Evolutionary conservation across 2,888 invertebrate genomes (phyloP).

Genomic region (Empis stercorea): DNA sequence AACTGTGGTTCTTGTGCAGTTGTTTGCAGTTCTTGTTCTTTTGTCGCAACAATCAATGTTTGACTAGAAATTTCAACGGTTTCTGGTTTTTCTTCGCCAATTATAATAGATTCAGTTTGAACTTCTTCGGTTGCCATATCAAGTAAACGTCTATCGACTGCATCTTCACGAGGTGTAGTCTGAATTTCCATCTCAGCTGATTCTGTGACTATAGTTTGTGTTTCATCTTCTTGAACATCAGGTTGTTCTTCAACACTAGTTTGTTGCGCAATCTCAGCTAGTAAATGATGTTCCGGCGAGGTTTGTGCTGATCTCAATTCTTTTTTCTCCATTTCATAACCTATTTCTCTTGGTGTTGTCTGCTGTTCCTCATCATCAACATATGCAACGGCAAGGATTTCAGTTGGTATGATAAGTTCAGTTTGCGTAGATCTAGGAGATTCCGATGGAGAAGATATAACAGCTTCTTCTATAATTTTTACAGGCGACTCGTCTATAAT

Average conservation of each 20-base stretch:
- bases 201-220: slow-evolving; percentile 28
- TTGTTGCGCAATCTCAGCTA: slow-evolving; percentile 26
- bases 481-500: slow-evolving; percentile 44
- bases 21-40: slow-evolving; percentile 32
- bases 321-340: slow-evolving; percentile 28
- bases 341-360: slow-evolving; percentile 40
- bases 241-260: slow-evolving; percentile 23
- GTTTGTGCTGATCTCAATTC: slow-evolving; percentile 40
- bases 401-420: slow-evolving; percentile 37
- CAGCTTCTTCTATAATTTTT: slow-evolving; percentile 52
- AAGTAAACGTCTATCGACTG: slow-evolving; percentile 22
- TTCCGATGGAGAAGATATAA: slow-evolving; percentile 43
- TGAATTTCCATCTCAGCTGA: slow-evolving; percentile 32
- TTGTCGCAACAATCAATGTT: slow-evolving; percentile 23
- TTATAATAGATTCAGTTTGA: slow-evolving; percentile 35
- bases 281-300: slow-evolving; percentile 25
- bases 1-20: slow-evolving; percentile 19
- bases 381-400: slow-evolving; percentile 33
- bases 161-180: slow-evolving; percentile 21
- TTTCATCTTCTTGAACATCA: slow-evolving; percentile 26
- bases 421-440: slow-evolving; percentile 43
- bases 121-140: slow-evolving; percentile 37
- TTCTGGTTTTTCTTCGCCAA: slow-evolving; percentile 21
- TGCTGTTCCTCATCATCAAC: slow-evolving; percentile 40
- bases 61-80: slow-evolving; percentile 27